Evolutionary conservation across 2,888 invertebrate species (phyloP).

Genomic region (Mongoloraphidia duomilia): DNA sequence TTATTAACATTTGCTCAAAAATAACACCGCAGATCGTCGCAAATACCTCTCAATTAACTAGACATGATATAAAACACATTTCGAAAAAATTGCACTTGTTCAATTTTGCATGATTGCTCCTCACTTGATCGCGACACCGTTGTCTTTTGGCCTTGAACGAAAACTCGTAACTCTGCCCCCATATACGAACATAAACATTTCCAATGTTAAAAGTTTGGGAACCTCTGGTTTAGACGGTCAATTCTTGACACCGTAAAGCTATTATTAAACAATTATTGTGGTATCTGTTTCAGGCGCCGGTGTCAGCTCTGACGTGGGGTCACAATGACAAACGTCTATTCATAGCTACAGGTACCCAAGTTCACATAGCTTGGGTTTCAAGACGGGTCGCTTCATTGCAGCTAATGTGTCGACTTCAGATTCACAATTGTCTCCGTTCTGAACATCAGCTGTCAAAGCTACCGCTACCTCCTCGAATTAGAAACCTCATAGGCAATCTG

Average conservation of each 20-base stretch:
- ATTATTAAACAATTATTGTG: constrained; percentile 6
- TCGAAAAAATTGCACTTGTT: too few relatives aligned
- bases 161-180: too few relatives aligned
- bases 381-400: constrained; percentile 82
- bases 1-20: too few relatives aligned
- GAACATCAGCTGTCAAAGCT: constrained; percentile 63
- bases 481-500: constrained; percentile 69
- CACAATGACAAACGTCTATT: constrained; percentile 93
- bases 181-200: too few relatives aligned
- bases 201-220: too few relatives aligned
- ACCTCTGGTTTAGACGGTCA: too few relatives aligned
- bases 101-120: too few relatives aligned
- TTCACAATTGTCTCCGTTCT: constrained; percentile 57
- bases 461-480: constrained; percentile 77
- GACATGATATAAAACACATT: too few relatives aligned
- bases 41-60: too few relatives aligned
- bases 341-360: constrained; percentile 79
- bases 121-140: too few relatives aligned
- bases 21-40: too few relatives aligned
- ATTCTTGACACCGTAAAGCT: background rate
- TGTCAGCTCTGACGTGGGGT: constrained; percentile 94
- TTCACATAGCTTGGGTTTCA: constrained; percentile 89
- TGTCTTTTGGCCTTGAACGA: too few relatives aligned
- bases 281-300: constrained; percentile 46
- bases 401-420: constrained; percentile 69